phyloP scores from a whole-genome alignment of 64 coral and sea anemone species.

The Catalaphyllia jardinei region DNA sequence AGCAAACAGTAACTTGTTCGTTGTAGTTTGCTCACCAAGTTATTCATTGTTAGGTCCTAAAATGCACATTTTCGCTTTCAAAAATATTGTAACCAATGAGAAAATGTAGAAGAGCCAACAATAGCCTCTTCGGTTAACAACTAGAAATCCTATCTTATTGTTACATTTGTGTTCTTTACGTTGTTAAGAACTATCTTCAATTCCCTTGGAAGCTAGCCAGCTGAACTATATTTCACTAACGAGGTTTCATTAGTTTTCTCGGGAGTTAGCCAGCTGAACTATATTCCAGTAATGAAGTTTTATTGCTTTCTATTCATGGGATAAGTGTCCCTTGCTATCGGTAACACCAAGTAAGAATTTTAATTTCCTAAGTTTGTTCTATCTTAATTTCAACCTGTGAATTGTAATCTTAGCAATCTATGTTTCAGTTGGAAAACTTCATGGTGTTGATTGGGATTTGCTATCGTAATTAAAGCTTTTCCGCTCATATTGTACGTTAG shows the following conservation, averaged over 20 bases:
- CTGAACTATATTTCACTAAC: too few relatives aligned
- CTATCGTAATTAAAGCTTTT: not conserved
- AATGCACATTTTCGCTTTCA: too few relatives aligned
- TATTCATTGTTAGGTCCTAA: too few relatives aligned
- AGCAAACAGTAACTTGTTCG: too few relatives aligned
- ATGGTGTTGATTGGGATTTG: not conserved
- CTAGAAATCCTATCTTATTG: not conserved
- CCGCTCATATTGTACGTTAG: not conserved
- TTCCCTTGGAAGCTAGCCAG: too few relatives aligned
- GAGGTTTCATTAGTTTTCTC: not conserved
- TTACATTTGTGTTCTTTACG: too few relatives aligned
- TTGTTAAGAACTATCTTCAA: too few relatives aligned
- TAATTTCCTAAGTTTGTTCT: not conserved
- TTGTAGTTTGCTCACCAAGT: too few relatives aligned
- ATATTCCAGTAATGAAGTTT: not conserved
- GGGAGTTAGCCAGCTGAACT: slow-evolving; percentile 6
- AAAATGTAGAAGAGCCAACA: too few relatives aligned
- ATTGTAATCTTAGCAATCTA: not conserved
- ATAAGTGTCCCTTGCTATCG: not conserved
- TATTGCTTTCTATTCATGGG: too few relatives aligned
- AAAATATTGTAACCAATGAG: too few relatives aligned
- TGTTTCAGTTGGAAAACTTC: not conserved
- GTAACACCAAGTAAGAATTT: not conserved
- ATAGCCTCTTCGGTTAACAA: not conserved
- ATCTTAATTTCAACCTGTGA: not conserved